Percentiles rank a stretch among this genome's conserved stretches.
These are phyloP conservation scores for Tinamus major DNA, from an alignment of 2,797 vertebrate genomes.

Conservation along the genomic window DNA sequence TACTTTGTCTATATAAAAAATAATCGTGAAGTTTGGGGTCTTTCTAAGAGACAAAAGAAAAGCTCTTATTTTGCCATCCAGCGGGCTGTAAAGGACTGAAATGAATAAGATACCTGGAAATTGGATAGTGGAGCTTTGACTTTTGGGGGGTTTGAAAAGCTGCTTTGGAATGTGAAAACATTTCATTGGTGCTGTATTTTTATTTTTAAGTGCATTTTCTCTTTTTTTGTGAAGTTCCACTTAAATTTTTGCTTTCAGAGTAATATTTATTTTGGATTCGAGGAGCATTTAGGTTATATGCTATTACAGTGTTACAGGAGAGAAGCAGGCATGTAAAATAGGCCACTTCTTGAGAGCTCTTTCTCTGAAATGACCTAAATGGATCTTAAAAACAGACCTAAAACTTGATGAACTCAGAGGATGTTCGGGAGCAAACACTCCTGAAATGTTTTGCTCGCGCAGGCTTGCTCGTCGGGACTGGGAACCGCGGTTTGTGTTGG, in stretches of 20 bases:
- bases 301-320: slow-evolving; percentile 41
- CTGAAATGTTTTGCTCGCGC: too few species aligned
- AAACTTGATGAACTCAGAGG: background rate
- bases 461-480: too few species aligned
- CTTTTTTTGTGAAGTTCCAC: background rate
- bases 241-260: slow-evolving; percentile 44
- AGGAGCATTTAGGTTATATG: background rate
- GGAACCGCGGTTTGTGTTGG: too few species aligned
- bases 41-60: background rate
- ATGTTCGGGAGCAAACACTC: slow-evolving; percentile 31
- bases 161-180: background rate
- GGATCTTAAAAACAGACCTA: slow-evolving; percentile 60
- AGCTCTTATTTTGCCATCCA: background rate
- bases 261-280: background rate
- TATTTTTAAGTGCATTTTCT: slow-evolving; percentile 30
- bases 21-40: background rate
- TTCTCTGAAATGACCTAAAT: slow-evolving; percentile 67
- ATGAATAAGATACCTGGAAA: slow-evolving; percentile 21
- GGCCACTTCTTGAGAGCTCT: slow-evolving; percentile 59
- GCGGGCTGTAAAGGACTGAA: background rate
- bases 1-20: background rate
- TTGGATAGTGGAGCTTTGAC: background rate
- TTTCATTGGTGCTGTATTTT: slow-evolving; percentile 12
- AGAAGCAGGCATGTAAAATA: slow-evolving; percentile 26
- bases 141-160: background rate